Base-by-base conservation (phyloP, 2,888 invertebrate genomes). In the Fragum sueziense region DNA sequence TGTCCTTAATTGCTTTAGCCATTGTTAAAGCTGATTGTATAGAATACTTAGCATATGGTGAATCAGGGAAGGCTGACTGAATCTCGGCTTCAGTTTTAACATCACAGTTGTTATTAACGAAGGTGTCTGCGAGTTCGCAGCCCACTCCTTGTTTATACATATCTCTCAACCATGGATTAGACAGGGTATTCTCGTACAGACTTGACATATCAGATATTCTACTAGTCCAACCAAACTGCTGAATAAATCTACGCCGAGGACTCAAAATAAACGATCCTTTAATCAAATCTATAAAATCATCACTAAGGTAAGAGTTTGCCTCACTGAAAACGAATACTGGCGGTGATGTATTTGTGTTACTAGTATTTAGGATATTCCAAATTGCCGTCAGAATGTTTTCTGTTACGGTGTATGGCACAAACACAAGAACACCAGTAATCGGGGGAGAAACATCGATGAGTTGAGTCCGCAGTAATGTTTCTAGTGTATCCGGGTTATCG, bases 321-420 rank as follows among this genome's bases (percentile, higher is more conserved):
- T 84, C 84, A 9, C 80, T 70, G n/a, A 84, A 74, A 20, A 84
- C 20, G 54, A 84, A 79, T 7, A 68, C 69, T 2, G 84, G 84
- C n/a, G 37, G 31, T 17, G 54, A 29, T 4, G 59, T 17, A 22
- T 70, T 70, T 22, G 62, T 59, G 17, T 33, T 57, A 6, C 37
- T 17, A n/a, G n/a, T n/a, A n/a, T n/a, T n/a, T 14, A 37, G n/a
- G 20, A 62, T 62, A 22, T 62, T 62, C 34, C 34, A 14, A 29
- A 69, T 17, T 31, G 51, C 51, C 33, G 31, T 0, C 27, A 41
- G 29, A 22, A 78, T 22, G 20, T 68, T 72, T 27, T 84, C 79
- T 27, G 79, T 74, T 1, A 65, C 76, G n/a, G 25, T 17, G 1
- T 70, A 52, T 33, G 72, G 79, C 41, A 76, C 79, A 29, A 84